phyloP scores from a whole-genome alignment of 2,797 vertebrate genomes.

The Malacoraja senta region DNA sequence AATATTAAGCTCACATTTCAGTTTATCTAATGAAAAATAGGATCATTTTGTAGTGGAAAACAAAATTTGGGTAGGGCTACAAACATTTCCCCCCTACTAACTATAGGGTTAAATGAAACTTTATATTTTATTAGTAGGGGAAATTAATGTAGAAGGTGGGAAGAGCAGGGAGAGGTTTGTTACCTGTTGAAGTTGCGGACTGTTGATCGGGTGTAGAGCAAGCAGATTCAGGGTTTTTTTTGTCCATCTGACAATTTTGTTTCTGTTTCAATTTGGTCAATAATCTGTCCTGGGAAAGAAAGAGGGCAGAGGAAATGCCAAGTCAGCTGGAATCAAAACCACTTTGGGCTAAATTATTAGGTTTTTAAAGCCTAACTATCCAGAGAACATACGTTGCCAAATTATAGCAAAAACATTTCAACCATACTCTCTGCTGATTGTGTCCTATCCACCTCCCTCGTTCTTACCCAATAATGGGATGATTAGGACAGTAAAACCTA shows the following conservation, averaged over 20 bases:
- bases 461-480: neutral
- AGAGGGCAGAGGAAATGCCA: slow-evolving; percentile 23
- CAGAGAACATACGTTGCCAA: neutral
- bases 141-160: neutral
- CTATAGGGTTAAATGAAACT: too few species aligned
- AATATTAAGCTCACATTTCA: neutral
- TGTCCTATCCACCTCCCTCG: neutral
- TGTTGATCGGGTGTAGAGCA: slow-evolving; percentile 5
- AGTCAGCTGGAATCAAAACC: slow-evolving; percentile 25
- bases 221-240: neutral
- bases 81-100: too few species aligned
- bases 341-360: neutral
- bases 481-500: neutral
- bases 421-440: neutral
- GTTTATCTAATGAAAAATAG: neutral
- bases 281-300: neutral
- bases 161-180: neutral
- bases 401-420: neutral
- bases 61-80: neutral
- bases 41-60: neutral
- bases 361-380: slow-evolving; percentile 19
- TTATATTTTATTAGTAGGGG: too few species aligned
- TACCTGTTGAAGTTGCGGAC: slow-evolving; percentile 18
- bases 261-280: slow-evolving; percentile 18
- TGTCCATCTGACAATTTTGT: slow-evolving; percentile 29